Conservation (phyloP, 2,113 vertebrate genomes). For the Spizaetus ornatus region DNA sequence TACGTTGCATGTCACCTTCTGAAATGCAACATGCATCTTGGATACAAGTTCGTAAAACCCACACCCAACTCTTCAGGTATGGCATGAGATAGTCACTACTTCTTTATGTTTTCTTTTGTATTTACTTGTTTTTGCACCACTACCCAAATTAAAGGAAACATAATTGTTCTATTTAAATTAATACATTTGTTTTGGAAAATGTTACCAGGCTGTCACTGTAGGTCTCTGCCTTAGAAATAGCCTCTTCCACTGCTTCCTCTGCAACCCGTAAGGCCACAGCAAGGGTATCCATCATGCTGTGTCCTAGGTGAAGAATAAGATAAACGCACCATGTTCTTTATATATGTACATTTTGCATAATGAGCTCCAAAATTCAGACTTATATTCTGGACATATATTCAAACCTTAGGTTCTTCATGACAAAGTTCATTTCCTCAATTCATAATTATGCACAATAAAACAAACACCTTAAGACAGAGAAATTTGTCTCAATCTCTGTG, state of each 20-base stretch:
- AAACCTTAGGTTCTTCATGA: not conserved
- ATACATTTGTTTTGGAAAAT: not conserved
- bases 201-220: conserved; percentile 91
- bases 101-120: not conserved
- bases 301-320: conserved; percentile 72
- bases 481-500: not conserved
- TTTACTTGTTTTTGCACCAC: not conserved
- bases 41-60: not conserved
- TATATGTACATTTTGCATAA: not conserved
- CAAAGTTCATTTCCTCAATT: not conserved
- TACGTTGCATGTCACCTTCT: not conserved
- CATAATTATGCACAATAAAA: not conserved
- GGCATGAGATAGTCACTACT: not conserved
- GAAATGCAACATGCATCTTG: not conserved
- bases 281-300: conserved; percentile 94
- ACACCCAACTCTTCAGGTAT: not conserved
- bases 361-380: not conserved
- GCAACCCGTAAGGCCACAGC: conserved; percentile 92
- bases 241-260: conserved; percentile 96
- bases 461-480: not conserved
- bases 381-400: not conserved
- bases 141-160: not conserved
- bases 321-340: not conserved
- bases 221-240: conserved; percentile 91
- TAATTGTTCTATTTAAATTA: not conserved